Evolutionary conservation across 2,888 invertebrate species (phyloP).

Genomic region (Hartigia nigra): DNA sequence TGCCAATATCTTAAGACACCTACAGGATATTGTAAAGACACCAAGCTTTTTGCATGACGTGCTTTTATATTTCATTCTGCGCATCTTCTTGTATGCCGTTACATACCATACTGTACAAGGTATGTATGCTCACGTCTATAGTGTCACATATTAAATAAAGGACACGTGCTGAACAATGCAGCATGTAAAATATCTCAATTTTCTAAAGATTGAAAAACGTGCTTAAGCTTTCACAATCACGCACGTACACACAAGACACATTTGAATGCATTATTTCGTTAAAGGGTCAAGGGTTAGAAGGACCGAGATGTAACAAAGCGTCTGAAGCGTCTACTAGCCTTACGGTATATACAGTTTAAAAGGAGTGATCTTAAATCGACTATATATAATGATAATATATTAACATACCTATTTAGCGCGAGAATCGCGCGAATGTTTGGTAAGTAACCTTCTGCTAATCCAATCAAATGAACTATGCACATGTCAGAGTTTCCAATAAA

Average conservation of each 20-base stretch:
- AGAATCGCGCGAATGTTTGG: not conserved
- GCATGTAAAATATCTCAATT: not conserved
- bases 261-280: not conserved
- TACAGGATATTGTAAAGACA: not conserved
- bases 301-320: not conserved
- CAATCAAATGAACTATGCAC: not conserved
- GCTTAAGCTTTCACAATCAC: not conserved
- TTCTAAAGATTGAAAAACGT: not conserved
- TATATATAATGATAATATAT: not conserved
- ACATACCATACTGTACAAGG: not conserved
- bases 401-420: not conserved
- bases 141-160: not conserved
- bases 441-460: not conserved
- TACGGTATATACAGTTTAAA: not conserved
- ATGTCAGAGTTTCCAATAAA: not conserved
- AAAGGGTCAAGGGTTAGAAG: not conserved
- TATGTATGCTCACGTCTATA: not conserved
- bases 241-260: not conserved
- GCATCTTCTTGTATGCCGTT: not conserved
- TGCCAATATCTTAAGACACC: not conserved
- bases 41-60: not conserved
- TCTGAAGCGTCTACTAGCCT: not conserved
- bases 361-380: not conserved
- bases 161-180: not conserved
- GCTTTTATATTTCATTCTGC: not conserved